phyloP scores from a whole-genome alignment of 2,888 invertebrate species.

The Theretra japonica region DNA sequence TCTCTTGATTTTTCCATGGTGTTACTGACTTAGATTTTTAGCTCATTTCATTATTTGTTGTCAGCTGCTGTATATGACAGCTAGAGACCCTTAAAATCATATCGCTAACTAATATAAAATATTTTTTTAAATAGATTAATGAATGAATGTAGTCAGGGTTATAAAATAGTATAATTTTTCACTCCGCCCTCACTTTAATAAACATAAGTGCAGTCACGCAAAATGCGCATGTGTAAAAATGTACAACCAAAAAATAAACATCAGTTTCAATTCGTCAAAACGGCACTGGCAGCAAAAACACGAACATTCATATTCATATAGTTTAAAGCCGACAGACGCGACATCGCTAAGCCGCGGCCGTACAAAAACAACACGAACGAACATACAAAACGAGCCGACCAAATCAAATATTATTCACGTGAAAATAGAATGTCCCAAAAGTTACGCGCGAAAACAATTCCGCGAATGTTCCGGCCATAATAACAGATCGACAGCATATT shows the following conservation, averaged over 20 bases:
- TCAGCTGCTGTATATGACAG: too few species aligned
- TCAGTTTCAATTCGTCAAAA: background rate
- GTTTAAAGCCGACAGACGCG: background rate
- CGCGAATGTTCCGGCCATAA: conserved; percentile 38
- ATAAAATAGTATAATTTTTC: too few species aligned
- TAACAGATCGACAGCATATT: conserved; percentile 56
- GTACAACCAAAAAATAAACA: background rate
- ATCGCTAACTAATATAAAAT: too few species aligned
- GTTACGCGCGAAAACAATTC: conserved; percentile 25
- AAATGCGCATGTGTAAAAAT: background rate
- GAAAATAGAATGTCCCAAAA: conserved; percentile 21
- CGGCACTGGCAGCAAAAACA: background rate
- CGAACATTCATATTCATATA: too few species aligned
- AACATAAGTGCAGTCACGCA: background rate
- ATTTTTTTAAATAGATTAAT: too few species aligned
- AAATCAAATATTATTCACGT: conserved; percentile 13
- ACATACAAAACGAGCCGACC: conserved; percentile 1
- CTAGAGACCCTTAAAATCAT: too few species aligned
- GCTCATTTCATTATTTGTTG: too few species aligned
- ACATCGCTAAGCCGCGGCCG: background rate
- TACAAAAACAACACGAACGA: background rate
- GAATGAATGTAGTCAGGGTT: too few species aligned
- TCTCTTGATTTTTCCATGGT: too few species aligned
- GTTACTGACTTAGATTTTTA: too few species aligned
- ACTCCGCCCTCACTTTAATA: background rate